Evolutionary conservation across 2,888 invertebrate species (phyloP).

Genomic region (Hedychridium roseum): DNA sequence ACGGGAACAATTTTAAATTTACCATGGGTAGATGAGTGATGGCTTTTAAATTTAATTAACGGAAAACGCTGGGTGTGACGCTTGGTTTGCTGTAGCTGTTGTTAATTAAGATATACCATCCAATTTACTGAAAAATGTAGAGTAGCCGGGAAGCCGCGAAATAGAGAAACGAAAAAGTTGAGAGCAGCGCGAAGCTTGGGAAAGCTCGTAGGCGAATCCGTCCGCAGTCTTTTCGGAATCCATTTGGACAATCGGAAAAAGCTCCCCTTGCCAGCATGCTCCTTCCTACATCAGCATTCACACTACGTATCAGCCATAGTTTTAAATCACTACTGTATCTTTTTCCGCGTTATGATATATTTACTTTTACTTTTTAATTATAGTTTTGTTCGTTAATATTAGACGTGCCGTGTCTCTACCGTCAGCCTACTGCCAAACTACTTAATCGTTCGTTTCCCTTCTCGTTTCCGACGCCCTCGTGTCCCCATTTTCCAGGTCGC

Average conservation of each 20-base stretch:
- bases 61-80: too few relatives aligned
- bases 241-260: slow-evolving; percentile 27
- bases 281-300: slow-evolving; percentile 55
- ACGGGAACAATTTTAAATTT: too few relatives aligned
- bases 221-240: neutral
- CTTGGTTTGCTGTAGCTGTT: too few relatives aligned
- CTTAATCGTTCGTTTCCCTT: slow-evolving; percentile 39
- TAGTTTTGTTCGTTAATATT: slow-evolving; percentile 47
- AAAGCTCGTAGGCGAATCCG: slow-evolving; percentile 2
- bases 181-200: slow-evolving; percentile 15
- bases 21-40: too few relatives aligned
- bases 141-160: too few relatives aligned
- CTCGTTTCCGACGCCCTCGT: slow-evolving; percentile 10
- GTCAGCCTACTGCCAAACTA: slow-evolving; percentile 58
- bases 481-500: slow-evolving; percentile 1
- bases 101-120: too few relatives aligned
- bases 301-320: slow-evolving; percentile 56
- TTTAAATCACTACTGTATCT: slow-evolving; percentile 53
- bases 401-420: slow-evolving; percentile 58
- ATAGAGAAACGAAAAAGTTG: slow-evolving; percentile 24
- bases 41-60: too few relatives aligned
- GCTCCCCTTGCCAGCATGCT: slow-evolving; percentile 47
- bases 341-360: slow-evolving; percentile 56
- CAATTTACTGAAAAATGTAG: too few relatives aligned
- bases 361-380: slow-evolving; percentile 44